Evolutionary conservation across 2,888 invertebrate species (phyloP).

Genomic region (Sphaeridia pumilis): DNA sequence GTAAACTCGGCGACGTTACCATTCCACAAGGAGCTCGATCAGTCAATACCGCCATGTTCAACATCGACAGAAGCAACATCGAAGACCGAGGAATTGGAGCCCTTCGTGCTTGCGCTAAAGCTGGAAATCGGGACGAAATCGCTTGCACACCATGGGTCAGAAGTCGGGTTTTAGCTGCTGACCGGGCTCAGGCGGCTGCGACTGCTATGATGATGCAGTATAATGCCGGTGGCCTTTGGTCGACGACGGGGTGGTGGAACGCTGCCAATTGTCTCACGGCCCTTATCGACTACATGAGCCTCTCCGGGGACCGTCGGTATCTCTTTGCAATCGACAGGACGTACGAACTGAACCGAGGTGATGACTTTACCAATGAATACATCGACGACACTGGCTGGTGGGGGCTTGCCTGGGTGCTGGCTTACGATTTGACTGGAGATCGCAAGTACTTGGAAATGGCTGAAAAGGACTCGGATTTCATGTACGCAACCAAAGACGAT

Average conservation of each 20-base stretch:
- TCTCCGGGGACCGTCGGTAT: conserved; percentile 18
- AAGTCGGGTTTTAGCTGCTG: conserved; percentile 13
- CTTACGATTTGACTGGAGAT: conserved; percentile 25
- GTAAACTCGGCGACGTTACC: conserved; percentile 16
- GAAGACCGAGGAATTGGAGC: conserved; percentile 19
- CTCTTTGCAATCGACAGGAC: conserved; percentile 24
- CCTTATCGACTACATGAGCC: conserved; percentile 25
- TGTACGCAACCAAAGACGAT: conserved; percentile 22
- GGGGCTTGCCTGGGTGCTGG: conserved; percentile 26
- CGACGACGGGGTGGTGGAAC: conserved; percentile 27
- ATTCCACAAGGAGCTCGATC: conserved; percentile 18
- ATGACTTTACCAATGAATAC: conserved; percentile 26
- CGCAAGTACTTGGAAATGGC: conserved; percentile 31
- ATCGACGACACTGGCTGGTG: conserved; percentile 20
- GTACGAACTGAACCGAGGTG: conserved; percentile 28
- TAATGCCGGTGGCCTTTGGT: conserved; percentile 14
- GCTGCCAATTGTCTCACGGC: conserved; percentile 29
- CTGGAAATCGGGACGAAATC: conserved; percentile 6
- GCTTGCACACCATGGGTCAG: conserved; percentile 21
- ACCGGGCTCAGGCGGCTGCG: conserved; percentile 17
- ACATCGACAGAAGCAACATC: conserved; percentile 23
- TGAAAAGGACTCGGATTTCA: conserved; percentile 24
- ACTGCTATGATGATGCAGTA: conserved; percentile 23
- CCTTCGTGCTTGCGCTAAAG: conserved; percentile 26
- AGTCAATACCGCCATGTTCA: conserved; percentile 20